Base-by-base conservation (phyloP, 2,888 invertebrate species). In the Pantelozetes paolii region DNA sequence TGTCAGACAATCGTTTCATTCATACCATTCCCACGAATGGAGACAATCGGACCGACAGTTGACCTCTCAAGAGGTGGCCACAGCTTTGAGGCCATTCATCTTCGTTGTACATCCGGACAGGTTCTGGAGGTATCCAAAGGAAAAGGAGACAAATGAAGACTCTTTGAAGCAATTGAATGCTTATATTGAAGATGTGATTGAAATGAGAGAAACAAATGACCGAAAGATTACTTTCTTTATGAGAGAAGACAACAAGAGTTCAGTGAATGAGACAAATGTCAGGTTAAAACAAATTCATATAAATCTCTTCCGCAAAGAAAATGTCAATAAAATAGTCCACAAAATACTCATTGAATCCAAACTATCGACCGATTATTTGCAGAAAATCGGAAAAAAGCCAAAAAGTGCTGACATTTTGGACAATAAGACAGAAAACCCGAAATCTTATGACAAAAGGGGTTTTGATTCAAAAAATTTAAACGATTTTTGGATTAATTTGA, bases 21-120 rank as follows among this genome's bases (percentile, higher is more conserved):
- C 62, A 6, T 62, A 62, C 20, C 32, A 62, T 8, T 62, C 32
- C 8, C 18, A 59, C 15, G 30, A 28, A 28, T 30, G 28, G 45
- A 5, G 11, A 36, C 45, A 45, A 45, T 13, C 11, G 1, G 74
- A 28, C 11, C 50, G 26, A 36, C 18, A 6, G 30, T 20, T 78
- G 20, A 76, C 78, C 5, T 59, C 76, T 11, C 77, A 77, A 72
- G 93, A 95, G 85, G 88, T 94, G 26, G 90, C 94, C 0, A 90
- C 94, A 30, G 95, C 95, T 0, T 84, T 96, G 64, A 86, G 95
- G 76, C 95, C 95, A 6, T 95, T 96, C 83, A 95, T 94, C 83
- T 95, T 96, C 82, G 89, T 89, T 75, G 95, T 96, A 2, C 96
- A 96, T 85, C 96, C 96, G 15, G 96, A 96, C 85, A 86, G 96